Evolutionary conservation across 1,140 invertebrate species (phyloP).

Genomic region (Sycobia sp.): DNA sequence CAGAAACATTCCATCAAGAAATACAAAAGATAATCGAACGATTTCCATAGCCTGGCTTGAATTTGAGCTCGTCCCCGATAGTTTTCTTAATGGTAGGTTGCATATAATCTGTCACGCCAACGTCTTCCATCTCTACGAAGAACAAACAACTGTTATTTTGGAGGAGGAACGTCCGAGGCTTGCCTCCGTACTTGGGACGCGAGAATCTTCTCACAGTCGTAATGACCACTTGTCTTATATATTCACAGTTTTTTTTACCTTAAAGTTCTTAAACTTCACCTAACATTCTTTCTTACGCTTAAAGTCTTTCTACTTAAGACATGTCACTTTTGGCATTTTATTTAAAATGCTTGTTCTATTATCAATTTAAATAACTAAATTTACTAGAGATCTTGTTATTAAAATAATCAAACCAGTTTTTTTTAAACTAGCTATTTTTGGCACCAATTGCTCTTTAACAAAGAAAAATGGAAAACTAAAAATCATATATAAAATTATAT

Average conservation of each 20-base stretch:
- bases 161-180: slow-evolving; percentile 71
- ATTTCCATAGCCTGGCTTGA: slow-evolving; percentile 56
- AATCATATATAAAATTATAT: too few relatives aligned
- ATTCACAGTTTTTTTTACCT: neutral
- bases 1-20: slow-evolving; percentile 51
- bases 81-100: slow-evolving; percentile 66
- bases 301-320: too few relatives aligned
- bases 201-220: slow-evolving; percentile 62
- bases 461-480: too few relatives aligned
- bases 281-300: too few relatives aligned
- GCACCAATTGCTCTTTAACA: too few relatives aligned
- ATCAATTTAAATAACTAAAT: too few relatives aligned
- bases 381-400: too few relatives aligned
- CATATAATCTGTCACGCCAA: slow-evolving; percentile 69
- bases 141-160: slow-evolving; percentile 61
- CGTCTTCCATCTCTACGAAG: slow-evolving; percentile 67
- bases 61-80: slow-evolving; percentile 65
- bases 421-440: too few relatives aligned
- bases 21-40: slow-evolving; percentile 48
- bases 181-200: slow-evolving; percentile 70
- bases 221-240: slow-evolving; percentile 15
- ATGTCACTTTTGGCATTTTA: too few relatives aligned
- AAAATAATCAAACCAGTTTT: too few relatives aligned
- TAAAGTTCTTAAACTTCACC: too few relatives aligned
- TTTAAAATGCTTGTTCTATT: too few relatives aligned